phyloP scores from a whole-genome alignment of 2,113 vertebrate species.

The Alces alces region DNA sequence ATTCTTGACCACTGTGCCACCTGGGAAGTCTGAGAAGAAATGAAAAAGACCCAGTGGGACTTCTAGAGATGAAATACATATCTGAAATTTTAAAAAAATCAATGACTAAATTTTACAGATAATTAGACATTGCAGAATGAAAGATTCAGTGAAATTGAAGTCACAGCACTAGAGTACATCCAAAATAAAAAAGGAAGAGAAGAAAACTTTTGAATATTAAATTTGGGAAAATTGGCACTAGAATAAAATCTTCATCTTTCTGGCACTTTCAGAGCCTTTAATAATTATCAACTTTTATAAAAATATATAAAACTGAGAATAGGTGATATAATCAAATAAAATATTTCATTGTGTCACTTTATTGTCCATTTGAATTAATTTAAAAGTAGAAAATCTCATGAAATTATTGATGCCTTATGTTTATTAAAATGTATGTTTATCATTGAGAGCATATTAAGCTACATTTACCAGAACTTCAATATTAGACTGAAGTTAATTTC shows the following conservation, averaged over 20 bases:
- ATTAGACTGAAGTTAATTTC: background rate
- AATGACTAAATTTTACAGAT: background rate
- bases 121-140: background rate
- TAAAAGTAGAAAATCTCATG: background rate
- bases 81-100: background rate
- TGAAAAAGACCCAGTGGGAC: background rate
- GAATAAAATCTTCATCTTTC: background rate
- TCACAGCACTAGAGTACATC: background rate
- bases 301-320: background rate
- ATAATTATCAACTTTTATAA: background rate
- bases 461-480: background rate
- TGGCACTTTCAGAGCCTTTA: background rate
- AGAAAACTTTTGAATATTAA: background rate
- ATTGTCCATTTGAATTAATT: slow-evolving; percentile 24
- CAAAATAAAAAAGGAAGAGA: background rate
- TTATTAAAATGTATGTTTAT: slow-evolving; percentile 21
- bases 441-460: background rate
- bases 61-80: background rate
- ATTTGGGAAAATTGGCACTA: background rate
- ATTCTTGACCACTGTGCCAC: background rate
- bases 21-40: background rate
- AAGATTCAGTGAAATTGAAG: background rate
- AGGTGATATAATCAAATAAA: background rate
- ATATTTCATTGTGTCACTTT: background rate
- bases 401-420: slow-evolving; percentile 1